These are phyloP conservation scores for Pherbina coryleti DNA, from an alignment of 2,888 invertebrate genomes.

Conservation along the genomic window DNA sequence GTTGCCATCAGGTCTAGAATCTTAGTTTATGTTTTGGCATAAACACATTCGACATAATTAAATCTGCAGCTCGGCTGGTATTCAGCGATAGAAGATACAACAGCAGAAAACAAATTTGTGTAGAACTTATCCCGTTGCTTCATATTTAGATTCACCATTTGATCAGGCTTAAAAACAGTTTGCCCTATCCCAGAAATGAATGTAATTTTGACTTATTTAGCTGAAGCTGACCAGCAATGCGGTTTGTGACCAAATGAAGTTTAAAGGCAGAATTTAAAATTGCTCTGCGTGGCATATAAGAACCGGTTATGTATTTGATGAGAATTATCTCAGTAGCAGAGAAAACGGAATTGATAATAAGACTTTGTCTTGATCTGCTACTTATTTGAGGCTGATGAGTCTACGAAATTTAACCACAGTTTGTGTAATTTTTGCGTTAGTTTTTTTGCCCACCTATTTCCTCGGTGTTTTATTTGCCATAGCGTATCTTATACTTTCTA, in stretches of 20 bases:
- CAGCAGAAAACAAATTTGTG: neutral
- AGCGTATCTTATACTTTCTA: conserved; percentile 19
- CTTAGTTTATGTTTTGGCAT: too few species aligned
- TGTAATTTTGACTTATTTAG: too few species aligned
- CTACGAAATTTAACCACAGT: neutral
- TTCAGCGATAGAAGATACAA: neutral
- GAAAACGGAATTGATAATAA: conserved; percentile 9
- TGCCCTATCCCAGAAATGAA: too few species aligned
- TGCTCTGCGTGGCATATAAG: conserved; percentile 34
- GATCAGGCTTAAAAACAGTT: neutral
- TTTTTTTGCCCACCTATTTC: neutral
- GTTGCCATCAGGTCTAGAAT: too few species aligned
- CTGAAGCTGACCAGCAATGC: too few species aligned
- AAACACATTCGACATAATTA: too few species aligned
- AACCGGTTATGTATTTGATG: conserved; percentile 42
- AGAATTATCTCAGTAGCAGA: conserved; percentile 36
- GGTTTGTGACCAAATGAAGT: conserved; percentile 25
- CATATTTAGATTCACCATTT: neutral
- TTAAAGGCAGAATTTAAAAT: conserved; percentile 39
- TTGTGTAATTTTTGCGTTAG: conserved; percentile 29
- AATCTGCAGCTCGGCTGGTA: too few species aligned
- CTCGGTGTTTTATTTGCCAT: too few species aligned
- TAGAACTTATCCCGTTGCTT: neutral
- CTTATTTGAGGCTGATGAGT: conserved; percentile 7
- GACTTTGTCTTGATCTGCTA: neutral